Evolutionary conservation across 2,113 vertebrate species (phyloP).

Genomic region (Hiodon alosoides): DNA sequence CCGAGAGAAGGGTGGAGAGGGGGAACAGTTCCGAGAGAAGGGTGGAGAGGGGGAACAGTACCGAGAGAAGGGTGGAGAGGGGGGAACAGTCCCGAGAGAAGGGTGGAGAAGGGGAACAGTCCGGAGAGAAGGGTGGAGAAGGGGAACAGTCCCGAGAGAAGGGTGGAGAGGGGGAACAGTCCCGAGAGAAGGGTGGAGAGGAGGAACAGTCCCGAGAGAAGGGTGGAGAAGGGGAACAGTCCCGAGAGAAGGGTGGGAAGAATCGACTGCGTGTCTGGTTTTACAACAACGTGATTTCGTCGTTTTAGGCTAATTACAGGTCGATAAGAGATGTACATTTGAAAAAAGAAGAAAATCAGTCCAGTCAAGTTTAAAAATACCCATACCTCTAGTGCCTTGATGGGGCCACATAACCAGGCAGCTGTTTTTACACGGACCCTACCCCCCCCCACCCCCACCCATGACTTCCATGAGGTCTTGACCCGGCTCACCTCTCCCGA

Average conservation of each 20-base stretch:
- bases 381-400: no score
- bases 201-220: background rate
- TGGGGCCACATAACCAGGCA: no score
- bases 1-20: background rate
- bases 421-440: background rate
- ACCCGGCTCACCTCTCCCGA: conserved; percentile 69
- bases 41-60: background rate
- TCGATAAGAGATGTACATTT: no score
- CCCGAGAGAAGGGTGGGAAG: background rate
- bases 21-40: background rate
- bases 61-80: background rate
- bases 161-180: background rate
- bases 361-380: background rate
- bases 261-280: no score
- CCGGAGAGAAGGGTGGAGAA: background rate
- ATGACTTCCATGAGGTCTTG: background rate
- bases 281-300: no score
- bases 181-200: background rate
- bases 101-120: background rate
- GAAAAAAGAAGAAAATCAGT: no score
- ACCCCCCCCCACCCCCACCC: background rate
- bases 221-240: background rate
- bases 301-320: no score
- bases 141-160: background rate
- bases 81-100: background rate